Conservation (phyloP, 2,113 vertebrate genomes). For the Hirundichthys speculiger region DNA sequence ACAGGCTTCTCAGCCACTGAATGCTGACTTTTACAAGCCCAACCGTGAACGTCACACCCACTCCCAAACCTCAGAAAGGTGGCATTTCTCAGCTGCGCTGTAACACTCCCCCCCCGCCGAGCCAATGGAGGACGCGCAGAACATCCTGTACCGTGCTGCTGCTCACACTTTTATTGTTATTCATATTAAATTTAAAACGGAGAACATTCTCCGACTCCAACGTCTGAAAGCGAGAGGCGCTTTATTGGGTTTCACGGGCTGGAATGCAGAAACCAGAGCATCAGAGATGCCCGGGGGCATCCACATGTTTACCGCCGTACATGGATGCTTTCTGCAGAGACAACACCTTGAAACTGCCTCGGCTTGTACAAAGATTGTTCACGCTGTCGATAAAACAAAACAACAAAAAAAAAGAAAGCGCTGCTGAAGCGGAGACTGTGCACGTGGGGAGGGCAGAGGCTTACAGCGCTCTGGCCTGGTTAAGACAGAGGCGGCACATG, state of each 20-base stretch:
- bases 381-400: background rate
- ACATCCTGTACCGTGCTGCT: constrained; percentile 26
- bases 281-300: background rate
- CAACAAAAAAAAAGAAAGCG: constrained; percentile 7
- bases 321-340: background rate
- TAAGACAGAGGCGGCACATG: constrained; percentile 31
- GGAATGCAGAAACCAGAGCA: constrained; percentile 1
- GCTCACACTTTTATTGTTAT: background rate
- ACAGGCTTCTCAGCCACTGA: constrained; percentile 6
- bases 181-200: too few species aligned
- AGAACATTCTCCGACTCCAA: too few species aligned
- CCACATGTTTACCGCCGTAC: background rate
- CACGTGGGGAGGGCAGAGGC: background rate
- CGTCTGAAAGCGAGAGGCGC: too few species aligned
- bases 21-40: constrained; percentile 34
- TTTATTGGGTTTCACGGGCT: too few species aligned
- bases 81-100: constrained; percentile 1
- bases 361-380: constrained; percentile 15
- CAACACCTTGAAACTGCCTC: constrained; percentile 35
- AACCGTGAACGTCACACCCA: constrained; percentile 7
- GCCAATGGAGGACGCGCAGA: constrained; percentile 27
- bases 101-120: constrained; percentile 17
- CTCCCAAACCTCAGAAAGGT: constrained; percentile 24
- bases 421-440: constrained; percentile 3
- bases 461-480: constrained; percentile 41